Evolutionary conservation across 2,113 vertebrate species (phyloP).

Genomic region (Trematomus loennbergii): DNA sequence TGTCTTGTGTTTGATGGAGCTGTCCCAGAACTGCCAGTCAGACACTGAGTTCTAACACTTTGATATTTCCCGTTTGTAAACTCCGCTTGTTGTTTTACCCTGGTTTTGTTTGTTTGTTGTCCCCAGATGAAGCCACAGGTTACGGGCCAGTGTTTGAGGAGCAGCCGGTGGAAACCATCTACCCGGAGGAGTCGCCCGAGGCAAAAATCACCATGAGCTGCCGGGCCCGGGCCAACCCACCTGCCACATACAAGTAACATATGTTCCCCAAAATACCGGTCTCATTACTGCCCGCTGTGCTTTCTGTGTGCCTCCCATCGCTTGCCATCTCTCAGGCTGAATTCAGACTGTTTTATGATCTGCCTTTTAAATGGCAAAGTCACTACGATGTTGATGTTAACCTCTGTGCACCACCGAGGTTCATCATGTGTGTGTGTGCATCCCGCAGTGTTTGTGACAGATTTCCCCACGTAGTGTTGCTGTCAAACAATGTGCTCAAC

Average conservation of each 20-base stretch:
- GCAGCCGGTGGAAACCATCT: constrained; percentile 94
- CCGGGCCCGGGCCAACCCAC: constrained; percentile 90
- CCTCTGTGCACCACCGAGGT: not conserved
- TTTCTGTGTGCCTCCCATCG: constrained; percentile 9
- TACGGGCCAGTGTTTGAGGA: constrained; percentile 97
- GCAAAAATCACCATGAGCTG: constrained; percentile 94
- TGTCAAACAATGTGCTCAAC: not conserved
- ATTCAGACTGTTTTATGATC: constrained; percentile 10
- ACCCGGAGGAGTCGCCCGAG: constrained; percentile 96
- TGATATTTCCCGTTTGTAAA: constrained; percentile 32
- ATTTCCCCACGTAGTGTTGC: not conserved
- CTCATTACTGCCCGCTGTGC: constrained; percentile 34
- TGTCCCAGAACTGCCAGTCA: constrained; percentile 59
- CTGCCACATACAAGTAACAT: constrained; percentile 93
- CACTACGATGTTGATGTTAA: not conserved
- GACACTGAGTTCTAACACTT: constrained; percentile 2
- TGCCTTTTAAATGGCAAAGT: constrained; percentile 15
- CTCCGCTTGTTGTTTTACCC: constrained; percentile 33
- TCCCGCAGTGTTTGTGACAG: not conserved
- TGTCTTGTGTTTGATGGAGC: constrained; percentile 37
- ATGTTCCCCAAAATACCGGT: constrained; percentile 51
- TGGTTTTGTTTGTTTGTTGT: constrained; percentile 44
- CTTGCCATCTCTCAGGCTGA: constrained; percentile 21
- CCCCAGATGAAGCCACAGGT: constrained; percentile 90
- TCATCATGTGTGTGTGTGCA: not conserved